Base-by-base conservation (phyloP, 2,113 vertebrate genomes). In the Paraplagusia blochii region DNA sequence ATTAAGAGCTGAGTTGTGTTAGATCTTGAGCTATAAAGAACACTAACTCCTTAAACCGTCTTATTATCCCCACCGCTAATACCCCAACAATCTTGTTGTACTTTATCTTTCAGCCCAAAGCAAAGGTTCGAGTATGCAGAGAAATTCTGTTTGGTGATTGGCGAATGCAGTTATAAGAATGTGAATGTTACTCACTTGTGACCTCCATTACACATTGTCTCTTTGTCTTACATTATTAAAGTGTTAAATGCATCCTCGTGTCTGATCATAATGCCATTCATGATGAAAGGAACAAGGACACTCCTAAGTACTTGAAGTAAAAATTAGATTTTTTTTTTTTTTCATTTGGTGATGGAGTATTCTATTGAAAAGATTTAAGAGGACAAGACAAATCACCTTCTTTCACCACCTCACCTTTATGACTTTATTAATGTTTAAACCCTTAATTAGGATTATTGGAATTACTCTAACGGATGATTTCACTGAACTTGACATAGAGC, bases 401-500 rank as follows among this genome's bases (percentile, higher is more conserved):
- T 58, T 38, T 58, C 5, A 9, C 67, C 77, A 64, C 70, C 36
- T 33, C 60, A 69, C 77, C 75, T 84, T 81, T 80, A 60, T 84
- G 79, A 78, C 83, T 77, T 80, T 79, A 84, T 77, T 79, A 73
- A 64, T 85, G 76, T 85, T 84, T 75, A 84, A 82, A 76, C 76
- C 82, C 77, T 79, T 79, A 52, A 74, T 16, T 2, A 76, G 83
- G 69, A 72, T 51, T 45, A 15, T 53, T 66, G 75, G 83, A 85
- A 86, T 87, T 86, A 82, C 77, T 76, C 72, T 87, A 85, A 84
- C 79, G 53, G 73, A 81, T 53, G 80, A 79, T 83, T 88, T 88
- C 83, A 82, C 71, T 85, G 80, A 1, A 59, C 81, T 71, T 81
- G 71, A 82, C 80, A 80, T 69, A 72, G 76, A 69, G 78, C 80